phyloP scores from a whole-genome alignment of 1,140 invertebrate genomes.

The Drosophila mojavensis region DNA sequence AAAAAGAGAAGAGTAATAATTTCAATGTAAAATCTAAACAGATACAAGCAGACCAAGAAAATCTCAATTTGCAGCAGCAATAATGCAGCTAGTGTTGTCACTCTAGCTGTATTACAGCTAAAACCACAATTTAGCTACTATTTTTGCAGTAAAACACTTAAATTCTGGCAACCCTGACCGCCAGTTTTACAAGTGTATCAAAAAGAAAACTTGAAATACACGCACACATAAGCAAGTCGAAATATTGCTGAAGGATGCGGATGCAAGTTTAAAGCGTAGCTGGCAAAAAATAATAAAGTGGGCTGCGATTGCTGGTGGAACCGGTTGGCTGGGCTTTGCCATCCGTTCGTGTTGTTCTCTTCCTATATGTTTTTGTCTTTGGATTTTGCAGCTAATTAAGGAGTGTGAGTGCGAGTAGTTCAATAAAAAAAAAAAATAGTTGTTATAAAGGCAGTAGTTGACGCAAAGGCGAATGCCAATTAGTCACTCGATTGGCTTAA shows the following conservation, averaged over 20 bases:
- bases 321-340: constrained; percentile 30
- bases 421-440: constrained; percentile 53
- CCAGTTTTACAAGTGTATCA: constrained; percentile 10
- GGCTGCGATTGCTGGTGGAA: constrained; percentile 38
- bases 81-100: background rate
- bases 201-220: constrained; percentile 34
- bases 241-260: constrained; percentile 46
- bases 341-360: constrained; percentile 35
- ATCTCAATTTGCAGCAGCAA: no score
- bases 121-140: no score
- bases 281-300: constrained; percentile 31
- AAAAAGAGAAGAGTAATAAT: no score
- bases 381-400: constrained; percentile 50
- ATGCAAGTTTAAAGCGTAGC: constrained; percentile 44
- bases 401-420: constrained; percentile 19
- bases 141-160: background rate
- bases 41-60: no score
- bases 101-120: background rate
- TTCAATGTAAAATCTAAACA: background rate
- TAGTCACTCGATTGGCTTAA: constrained; percentile 45
- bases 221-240: constrained; percentile 4
- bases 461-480: constrained; percentile 61
- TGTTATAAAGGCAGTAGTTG: constrained; percentile 25
- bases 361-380: constrained; percentile 21
- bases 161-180: constrained; percentile 1